Conservation (phyloP, 2,113 vertebrate genomes). For the Cinclus mexicanus region DNA sequence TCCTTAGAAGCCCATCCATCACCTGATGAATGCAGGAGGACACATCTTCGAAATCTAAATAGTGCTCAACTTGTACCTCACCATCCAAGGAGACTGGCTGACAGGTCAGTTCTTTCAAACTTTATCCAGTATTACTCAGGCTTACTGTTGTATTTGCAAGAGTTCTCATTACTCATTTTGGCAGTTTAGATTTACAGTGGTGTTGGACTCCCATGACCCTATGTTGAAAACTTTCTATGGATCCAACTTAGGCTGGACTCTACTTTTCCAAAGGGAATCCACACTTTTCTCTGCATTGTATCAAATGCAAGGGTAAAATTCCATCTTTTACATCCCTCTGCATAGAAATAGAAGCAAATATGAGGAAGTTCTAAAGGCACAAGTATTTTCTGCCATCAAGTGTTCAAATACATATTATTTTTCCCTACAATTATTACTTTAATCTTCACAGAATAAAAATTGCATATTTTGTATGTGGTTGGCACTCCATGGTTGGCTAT, state of each 20-base stretch:
- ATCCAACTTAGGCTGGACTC: background rate
- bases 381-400: background rate
- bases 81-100: background rate
- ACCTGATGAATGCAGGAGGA: background rate
- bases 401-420: background rate
- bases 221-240: background rate
- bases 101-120: background rate
- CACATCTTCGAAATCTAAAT: background rate
- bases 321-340: background rate
- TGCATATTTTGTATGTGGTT: background rate
- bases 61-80: background rate
- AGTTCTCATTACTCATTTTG: background rate
- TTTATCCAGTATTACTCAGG: background rate
- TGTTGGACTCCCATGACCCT: background rate
- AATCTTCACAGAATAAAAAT: background rate
- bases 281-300: background rate
- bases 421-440: background rate
- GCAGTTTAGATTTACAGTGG: background rate
- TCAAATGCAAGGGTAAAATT: background rate
- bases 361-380: background rate
- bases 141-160: background rate
- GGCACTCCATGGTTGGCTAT: background rate
- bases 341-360: background rate
- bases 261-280: background rate
- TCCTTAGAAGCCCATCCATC: background rate